These are phyloP conservation scores for Oscheius sp. DNA, from an alignment of 2,888 invertebrate genomes.

Conservation along the genomic window DNA sequence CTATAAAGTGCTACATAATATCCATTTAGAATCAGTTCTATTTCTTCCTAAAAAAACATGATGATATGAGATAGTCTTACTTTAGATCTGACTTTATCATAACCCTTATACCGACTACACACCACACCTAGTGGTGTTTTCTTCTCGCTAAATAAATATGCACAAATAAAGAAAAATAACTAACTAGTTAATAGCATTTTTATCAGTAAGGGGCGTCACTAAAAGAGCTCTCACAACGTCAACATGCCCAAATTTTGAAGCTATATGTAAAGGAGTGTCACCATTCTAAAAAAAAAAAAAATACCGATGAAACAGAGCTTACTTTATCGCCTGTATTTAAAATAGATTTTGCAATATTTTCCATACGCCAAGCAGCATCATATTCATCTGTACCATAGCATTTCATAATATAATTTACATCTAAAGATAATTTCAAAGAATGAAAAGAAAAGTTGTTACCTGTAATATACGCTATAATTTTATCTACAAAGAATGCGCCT, in stretches of 20 bases:
- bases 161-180: slow-evolving; percentile 6
- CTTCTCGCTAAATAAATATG: slow-evolving; percentile 27
- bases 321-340: slow-evolving; percentile 53
- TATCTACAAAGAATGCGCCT: slow-evolving; percentile 29
- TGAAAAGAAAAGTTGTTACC: slow-evolving; percentile 5
- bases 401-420: slow-evolving; percentile 12
- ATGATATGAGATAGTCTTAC: not conserved
- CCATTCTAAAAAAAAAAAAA: slow-evolving; percentile 22
- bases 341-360: slow-evolving; percentile 45
- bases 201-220: slow-evolving; percentile 17
- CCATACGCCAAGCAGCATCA: slow-evolving; percentile 36
- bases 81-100: slow-evolving; percentile 25
- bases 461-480: slow-evolving; percentile 21
- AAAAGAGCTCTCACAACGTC: slow-evolving; percentile 39
- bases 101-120: slow-evolving; percentile 36
- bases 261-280: slow-evolving; percentile 53
- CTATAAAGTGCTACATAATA: slow-evolving; percentile 24
- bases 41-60: slow-evolving; percentile 15
- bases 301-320: not conserved
- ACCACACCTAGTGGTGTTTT: slow-evolving; percentile 35
- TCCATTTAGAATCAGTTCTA: slow-evolving; percentile 15
- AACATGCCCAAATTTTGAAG: slow-evolving; percentile 48
- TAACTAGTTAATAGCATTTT: slow-evolving; percentile 35
- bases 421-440: not conserved
- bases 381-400: slow-evolving; percentile 29